Conservation (phyloP, 1,140 invertebrate genomes). For the Archegozetes longisetosus region DNA sequence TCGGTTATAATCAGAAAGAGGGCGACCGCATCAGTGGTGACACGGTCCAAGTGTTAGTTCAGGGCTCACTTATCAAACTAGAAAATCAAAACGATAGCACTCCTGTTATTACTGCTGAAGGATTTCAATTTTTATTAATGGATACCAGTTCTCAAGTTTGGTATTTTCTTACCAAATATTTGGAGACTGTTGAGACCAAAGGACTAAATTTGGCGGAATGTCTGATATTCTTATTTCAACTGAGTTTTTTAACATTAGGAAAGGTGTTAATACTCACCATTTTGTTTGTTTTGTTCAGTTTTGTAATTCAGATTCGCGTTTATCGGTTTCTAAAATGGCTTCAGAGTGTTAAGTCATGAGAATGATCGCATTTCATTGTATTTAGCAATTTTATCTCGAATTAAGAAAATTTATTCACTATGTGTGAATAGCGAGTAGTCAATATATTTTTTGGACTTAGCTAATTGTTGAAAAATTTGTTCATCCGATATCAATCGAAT, state of each 20-base stretch:
- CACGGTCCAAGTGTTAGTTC: conserved; percentile 73
- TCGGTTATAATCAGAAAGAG: conserved; percentile 54
- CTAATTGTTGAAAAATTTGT: no score
- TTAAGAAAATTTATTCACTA: no score
- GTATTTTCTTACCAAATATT: conserved; percentile 89
- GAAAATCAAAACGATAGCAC: conserved; percentile 46
- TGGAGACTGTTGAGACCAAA: conserved; percentile 67
- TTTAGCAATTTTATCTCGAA: no score
- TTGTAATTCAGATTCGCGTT: no score
- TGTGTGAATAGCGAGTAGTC: no score
- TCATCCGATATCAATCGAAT: no score
- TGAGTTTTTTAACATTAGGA: conserved; percentile 87
- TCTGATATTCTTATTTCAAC: conserved; percentile 81
- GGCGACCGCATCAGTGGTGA: conserved; percentile 68
- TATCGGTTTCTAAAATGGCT: no score
- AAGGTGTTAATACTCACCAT: conserved; percentile 40
- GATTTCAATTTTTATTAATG: conserved; percentile 87
- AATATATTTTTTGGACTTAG: no score
- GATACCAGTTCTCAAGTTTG: conserved; percentile 81
- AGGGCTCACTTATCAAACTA: conserved; percentile 80
- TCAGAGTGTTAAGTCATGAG: no score
- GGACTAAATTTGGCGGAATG: conserved; percentile 75
- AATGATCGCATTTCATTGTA: no score
- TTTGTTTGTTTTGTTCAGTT: conserved; percentile 6
- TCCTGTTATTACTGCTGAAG: conserved; percentile 72